Conservation (phyloP, 2,113 vertebrate species). For the Motacilla tschutschensis region DNA sequence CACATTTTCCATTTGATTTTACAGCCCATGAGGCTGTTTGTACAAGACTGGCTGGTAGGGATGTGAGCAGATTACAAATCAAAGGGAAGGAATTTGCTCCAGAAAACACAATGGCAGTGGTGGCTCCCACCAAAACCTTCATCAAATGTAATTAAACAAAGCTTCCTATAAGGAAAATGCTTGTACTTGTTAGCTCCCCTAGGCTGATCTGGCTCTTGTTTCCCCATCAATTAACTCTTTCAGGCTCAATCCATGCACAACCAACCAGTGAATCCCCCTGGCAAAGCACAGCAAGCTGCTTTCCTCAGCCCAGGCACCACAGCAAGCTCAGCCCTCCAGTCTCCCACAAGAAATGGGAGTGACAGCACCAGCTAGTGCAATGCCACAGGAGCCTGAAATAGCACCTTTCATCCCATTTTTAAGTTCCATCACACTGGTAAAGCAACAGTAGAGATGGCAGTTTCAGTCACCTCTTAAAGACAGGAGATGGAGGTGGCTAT, state of each 20-base stretch:
- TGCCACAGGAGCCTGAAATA: background rate
- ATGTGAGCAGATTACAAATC: conserved; percentile 33
- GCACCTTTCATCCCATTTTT: background rate
- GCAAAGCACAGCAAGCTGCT: background rate
- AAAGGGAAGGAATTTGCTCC: conserved; percentile 55
- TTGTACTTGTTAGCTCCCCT: conserved; percentile 53
- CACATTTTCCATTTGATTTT: conserved; percentile 21
- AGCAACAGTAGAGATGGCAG: background rate
- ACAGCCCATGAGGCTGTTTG: conserved; percentile 10
- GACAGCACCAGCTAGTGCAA: background rate
- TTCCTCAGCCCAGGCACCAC: background rate
- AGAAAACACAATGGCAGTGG: background rate
- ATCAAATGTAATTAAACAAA: conserved; percentile 44
- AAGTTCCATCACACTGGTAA: background rate
- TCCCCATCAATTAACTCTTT: conserved; percentile 34
- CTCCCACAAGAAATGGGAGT: background rate
- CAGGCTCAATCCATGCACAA: background rate
- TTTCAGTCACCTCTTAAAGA: background rate
- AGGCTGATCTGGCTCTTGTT: conserved; percentile 37
- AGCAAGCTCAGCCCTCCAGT: fast-evolving
- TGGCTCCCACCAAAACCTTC: conserved; percentile 17
- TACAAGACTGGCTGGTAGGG: background rate
- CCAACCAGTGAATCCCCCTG: background rate
- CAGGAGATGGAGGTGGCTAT: background rate
- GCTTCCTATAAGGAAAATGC: conserved; percentile 27